phyloP scores from a whole-genome alignment of 2,888 invertebrate species.

The Abscondita cerata region DNA sequence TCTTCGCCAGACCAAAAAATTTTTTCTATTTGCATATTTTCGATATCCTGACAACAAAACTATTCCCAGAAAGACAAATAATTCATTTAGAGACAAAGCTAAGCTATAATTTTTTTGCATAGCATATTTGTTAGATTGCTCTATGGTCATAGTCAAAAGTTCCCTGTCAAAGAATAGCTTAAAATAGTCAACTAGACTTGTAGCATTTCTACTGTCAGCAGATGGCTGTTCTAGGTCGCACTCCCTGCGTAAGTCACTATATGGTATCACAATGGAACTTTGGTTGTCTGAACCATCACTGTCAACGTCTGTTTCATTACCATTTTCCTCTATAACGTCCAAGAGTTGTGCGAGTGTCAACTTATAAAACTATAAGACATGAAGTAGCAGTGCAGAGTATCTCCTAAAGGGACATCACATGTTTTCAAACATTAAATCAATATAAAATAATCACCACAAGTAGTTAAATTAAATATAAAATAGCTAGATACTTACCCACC shows the following conservation, averaged over 20 bases:
- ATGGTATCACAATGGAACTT: background rate
- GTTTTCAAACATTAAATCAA: background rate
- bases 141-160: background rate
- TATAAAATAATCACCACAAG: background rate
- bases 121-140: background rate
- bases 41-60: background rate
- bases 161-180: slow-evolving; percentile 1
- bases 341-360: background rate
- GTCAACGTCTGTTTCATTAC: background rate
- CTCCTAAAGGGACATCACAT: background rate
- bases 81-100: background rate
- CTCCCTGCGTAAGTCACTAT: background rate
- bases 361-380: background rate
- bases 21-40: background rate
- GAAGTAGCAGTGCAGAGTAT: background rate
- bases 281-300: background rate
- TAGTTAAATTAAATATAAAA: too few species aligned
- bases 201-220: background rate
- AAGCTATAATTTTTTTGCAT: background rate
- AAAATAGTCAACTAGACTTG: background rate
- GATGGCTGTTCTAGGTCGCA: background rate
- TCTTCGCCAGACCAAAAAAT: background rate
- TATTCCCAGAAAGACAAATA: background rate
- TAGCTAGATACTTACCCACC: background rate
- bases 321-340: background rate